A percentile compares a stretch with the other conserved stretches of the same genome.
phyloP scores from a whole-genome alignment of 2,888 invertebrate species.

The Gryllus longicercus region DNA sequence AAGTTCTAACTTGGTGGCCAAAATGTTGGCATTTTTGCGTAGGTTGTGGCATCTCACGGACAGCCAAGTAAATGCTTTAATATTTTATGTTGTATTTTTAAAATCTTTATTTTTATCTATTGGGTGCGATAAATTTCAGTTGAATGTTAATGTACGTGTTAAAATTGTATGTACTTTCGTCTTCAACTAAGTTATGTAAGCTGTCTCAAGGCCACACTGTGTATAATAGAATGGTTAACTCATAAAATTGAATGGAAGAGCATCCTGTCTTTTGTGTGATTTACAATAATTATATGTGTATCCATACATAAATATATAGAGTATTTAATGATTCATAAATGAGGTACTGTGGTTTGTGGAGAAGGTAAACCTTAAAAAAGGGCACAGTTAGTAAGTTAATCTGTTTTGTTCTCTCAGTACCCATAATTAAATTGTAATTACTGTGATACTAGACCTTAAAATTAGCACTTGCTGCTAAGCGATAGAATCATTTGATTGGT shows the following conservation, averaged over 20 bases:
- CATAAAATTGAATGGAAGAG: neutral
- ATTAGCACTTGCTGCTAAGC: neutral
- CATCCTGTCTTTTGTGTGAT: conserved; percentile 8
- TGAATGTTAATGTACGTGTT: too few species aligned
- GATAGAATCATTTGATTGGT: neutral
- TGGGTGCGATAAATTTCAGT: too few species aligned
- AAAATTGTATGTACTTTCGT: too few species aligned
- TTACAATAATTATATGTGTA: neutral
- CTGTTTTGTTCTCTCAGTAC: neutral
- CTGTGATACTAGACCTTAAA: neutral
- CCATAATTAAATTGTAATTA: neutral
- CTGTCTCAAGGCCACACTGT: neutral
- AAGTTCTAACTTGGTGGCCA: too few species aligned
- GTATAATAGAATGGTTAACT: neutral
- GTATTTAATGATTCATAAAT: conserved; percentile 8
- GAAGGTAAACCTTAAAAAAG: neutral
- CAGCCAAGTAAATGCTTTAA: too few species aligned
- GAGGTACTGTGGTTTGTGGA: conserved; percentile 17
- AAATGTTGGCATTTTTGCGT: too few species aligned
- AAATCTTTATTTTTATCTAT: too few species aligned
- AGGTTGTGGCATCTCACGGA: too few species aligned
- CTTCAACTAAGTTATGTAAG: too few species aligned
- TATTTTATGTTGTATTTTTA: too few species aligned
- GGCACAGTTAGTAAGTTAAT: neutral
- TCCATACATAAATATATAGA: neutral